Conservation (phyloP, 1,140 invertebrate genomes). For the Periplaneta americana region DNA sequence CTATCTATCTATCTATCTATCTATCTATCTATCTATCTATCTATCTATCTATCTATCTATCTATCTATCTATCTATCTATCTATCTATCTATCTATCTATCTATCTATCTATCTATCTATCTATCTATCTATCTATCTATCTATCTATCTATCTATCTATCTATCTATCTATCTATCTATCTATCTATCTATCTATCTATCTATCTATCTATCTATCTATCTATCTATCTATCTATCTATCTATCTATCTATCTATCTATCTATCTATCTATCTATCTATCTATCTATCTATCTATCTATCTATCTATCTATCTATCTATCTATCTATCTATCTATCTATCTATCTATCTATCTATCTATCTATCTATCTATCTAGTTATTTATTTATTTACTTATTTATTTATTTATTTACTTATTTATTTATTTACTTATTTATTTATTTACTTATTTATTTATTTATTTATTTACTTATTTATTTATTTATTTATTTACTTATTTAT, state of each 20-base stretch:
- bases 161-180: background rate
- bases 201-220: background rate
- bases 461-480: too few species aligned
- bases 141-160: background rate
- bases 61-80: background rate
- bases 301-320: background rate
- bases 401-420: too few species aligned
- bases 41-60: background rate
- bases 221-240: background rate
- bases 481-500: too few species aligned
- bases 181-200: background rate
- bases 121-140: background rate
- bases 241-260: background rate
- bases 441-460: too few species aligned
- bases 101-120: background rate
- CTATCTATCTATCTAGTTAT: too few species aligned
- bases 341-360: background rate
- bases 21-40: background rate
- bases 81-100: background rate
- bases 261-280: background rate
- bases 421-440: too few species aligned
- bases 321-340: background rate
- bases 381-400: too few species aligned
- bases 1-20: background rate
- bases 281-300: background rate